Percentiles rank a stretch among this genome's conserved stretches.
phyloP scores from a whole-genome alignment of 2,888 invertebrate genomes.

The Acholoe squamosa region DNA sequence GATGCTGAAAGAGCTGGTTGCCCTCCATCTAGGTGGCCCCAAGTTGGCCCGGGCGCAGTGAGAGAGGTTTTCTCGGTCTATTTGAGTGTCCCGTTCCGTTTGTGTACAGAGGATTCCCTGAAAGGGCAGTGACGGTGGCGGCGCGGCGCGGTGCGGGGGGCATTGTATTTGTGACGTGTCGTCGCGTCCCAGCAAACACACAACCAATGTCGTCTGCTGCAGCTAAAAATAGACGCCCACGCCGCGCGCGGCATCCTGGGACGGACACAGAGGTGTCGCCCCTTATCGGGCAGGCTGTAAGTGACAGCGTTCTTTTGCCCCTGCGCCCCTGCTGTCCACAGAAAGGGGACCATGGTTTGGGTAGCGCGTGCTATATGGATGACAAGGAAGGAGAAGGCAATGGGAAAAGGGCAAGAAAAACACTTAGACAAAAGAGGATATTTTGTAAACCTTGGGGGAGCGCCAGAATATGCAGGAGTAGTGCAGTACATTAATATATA shows the following conservation, averaged over 20 bases:
- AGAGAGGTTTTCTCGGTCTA: not conserved
- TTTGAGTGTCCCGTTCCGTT: slow-evolving; percentile 25
- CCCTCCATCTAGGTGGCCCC: not conserved
- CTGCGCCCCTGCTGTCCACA: too few relatives aligned
- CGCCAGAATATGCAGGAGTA: too few relatives aligned
- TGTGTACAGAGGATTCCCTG: slow-evolving; percentile 34
- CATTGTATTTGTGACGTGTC: slow-evolving; percentile 18
- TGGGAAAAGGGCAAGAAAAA: too few relatives aligned
- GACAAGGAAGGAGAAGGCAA: too few relatives aligned
- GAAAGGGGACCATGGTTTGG: too few relatives aligned
- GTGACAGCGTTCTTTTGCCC: too few relatives aligned
- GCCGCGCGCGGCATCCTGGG: not conserved
- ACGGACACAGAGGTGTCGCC: not conserved
- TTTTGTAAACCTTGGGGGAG: too few relatives aligned
- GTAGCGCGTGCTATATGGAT: too few relatives aligned
- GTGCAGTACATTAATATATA: too few relatives aligned
- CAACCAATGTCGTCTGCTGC: not conserved
- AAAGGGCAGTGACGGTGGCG: not conserved
- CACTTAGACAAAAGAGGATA: too few relatives aligned
- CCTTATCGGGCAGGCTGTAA: not conserved
- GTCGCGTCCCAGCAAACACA: slow-evolving; percentile 17
- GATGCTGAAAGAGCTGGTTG: too few relatives aligned
- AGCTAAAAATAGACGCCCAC: slow-evolving; percentile 25
- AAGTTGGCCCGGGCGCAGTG: too few relatives aligned
- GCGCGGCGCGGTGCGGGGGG: not conserved